Evolutionary conservation across 2,888 invertebrate genomes (phyloP), one percentile per base, ranked within the genome.

Genomic region (Orthonevra nobilis): DNA sequence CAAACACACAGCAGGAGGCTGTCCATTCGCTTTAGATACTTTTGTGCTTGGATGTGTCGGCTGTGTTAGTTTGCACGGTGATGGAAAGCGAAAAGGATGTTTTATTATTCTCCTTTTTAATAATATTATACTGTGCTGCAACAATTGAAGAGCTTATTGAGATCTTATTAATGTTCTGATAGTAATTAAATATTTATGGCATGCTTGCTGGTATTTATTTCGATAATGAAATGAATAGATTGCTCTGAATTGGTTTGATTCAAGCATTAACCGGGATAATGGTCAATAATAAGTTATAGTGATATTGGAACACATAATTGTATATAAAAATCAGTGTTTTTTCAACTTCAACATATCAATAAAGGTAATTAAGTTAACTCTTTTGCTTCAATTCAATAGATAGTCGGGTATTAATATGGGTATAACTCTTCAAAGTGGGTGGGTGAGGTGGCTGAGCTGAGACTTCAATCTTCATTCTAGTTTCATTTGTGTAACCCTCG

Each of bases 1-100:
- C 86, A 86, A 86, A 85, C 81, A 85, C 85, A 82, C 87, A 83
- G 83, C 87, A 82, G 85, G 86, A 81, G 85, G 83, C 81, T 63
- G 58, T 15, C 38, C 36, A 48, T 60, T 26, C 20, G 60, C 26
- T n/a, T n/a, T 56, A 20, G 42, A 48, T 54, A 32, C 15, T 56
- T 36, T 54, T 70, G 42, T 40, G 50, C 48, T 36, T 68, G 52
- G 38, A 60, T 40, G 15, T 28, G 14, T 7, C 17, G 9, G 26
- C 28, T 9, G 7, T 12, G 3, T 4, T 5, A 23, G 15, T 10
- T 3, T n/a, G n/a, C 19, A 7, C 12, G 26, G 23, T 30, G 36
- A 2, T 34, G 17, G 23, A 6, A 6, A 30, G 48, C 23, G 40
- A 23, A 23, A 20, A 34, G 20, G 17, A 12, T 20, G 23, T n/a